Percentiles rank a stretch among this genome's conserved stretches.
Evolutionary conservation across 2,113 vertebrate genomes (phyloP).

Genomic region (Pygoscelis adeliae): DNA sequence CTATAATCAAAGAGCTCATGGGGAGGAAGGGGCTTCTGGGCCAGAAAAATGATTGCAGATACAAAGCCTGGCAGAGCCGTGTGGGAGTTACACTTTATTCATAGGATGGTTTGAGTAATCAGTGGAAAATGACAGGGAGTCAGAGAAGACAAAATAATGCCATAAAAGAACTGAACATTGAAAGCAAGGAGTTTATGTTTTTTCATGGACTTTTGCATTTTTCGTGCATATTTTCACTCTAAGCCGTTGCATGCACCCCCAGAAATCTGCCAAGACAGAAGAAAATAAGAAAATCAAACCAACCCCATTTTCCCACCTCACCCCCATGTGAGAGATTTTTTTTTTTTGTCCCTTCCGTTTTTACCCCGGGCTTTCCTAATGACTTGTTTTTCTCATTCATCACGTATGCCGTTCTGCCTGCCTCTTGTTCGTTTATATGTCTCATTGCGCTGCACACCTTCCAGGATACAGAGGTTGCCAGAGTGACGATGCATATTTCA

Average conservation of each 20-base stretch:
- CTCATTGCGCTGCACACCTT: not conserved
- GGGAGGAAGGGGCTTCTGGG: not conserved
- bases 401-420: not conserved
- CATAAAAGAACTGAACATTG: not conserved
- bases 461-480: not conserved
- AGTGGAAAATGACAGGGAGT: not conserved
- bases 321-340: fast-evolving
- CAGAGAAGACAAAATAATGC: not conserved
- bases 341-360: not conserved
- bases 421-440: not conserved
- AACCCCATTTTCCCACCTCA: not conserved
- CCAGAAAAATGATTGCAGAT: not conserved
- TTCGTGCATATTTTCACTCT: not conserved
- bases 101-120: not conserved
- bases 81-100: not conserved
- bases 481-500: not conserved
- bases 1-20: not conserved
- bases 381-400: not conserved
- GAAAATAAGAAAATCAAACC: not conserved
- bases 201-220: not conserved
- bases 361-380: not conserved
- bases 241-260: not conserved
- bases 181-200: not conserved
- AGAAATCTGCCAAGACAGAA: not conserved
- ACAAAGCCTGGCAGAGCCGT: not conserved